Base-by-base conservation (phyloP, 2,888 invertebrate genomes). In the Ophioninae sp. region DNA sequence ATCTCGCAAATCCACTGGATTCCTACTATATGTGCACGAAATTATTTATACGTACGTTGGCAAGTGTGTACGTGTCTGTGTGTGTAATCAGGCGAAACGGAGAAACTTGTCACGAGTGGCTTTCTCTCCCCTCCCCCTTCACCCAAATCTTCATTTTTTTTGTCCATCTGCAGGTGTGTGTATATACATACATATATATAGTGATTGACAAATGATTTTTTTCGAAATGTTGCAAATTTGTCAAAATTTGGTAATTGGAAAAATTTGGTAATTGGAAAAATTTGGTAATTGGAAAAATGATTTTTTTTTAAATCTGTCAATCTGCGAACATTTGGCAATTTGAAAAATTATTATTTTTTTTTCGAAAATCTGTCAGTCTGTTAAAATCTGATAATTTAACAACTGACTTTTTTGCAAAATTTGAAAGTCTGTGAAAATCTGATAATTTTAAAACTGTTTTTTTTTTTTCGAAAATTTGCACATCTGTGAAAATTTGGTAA, bases 211-310 rank as follows among this genome's bases (percentile, higher is more conserved):
- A 30, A 3, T 30, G 30, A 30, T 1, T 2, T 50, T 50, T 8
- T 17, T 50, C 2, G 5, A 50, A 50, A 69, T 75, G n/a, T 82
- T 81, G 84, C 76, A 86, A 85, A 89, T 87, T 83, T 73, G 82
- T 17, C 1, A 57, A 77, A 30, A 30, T 30, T 3, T 30, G 30
- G 3, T 2, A 30, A 30, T 30, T n/a, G n/a, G n/a, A n/a, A n/a
- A n/a, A n/a, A n/a, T n/a, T n/a, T n/a, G n/a, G n/a, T n/a, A n/a
- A 86, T 83, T 73, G 82, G 0, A 50, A 57, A 77, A 30, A 30
- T 30, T 3, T 30, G 30, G 3, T 2, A 30, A 30, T 30, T n/a
- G n/a, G n/a, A n/a, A n/a, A n/a, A n/a, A n/a, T n/a, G n/a, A n/a
- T n/a, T n/a, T n/a, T n/a, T n/a, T n/a, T n/a, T n/a, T n/a, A n/a